Evolutionary conservation across 2,888 invertebrate genomes (phyloP).

Genomic region (Zhuqinia jingwanae): DNA sequence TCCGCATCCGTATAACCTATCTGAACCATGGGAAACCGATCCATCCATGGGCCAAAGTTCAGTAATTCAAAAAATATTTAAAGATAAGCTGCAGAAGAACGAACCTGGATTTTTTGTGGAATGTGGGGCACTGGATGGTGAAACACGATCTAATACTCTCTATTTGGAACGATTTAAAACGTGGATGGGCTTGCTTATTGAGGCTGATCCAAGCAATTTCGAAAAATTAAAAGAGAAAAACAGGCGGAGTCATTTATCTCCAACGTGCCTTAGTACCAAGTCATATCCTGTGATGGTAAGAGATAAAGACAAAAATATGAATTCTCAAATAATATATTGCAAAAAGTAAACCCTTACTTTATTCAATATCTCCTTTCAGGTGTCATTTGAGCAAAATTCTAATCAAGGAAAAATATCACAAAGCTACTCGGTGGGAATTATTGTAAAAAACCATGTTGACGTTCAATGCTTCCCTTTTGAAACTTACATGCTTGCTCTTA

Average conservation of each 20-base stretch:
- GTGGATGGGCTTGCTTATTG: conserved; percentile 83
- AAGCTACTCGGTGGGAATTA: conserved; percentile 77
- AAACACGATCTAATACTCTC: conserved; percentile 83
- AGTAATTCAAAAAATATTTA: conserved; percentile 81
- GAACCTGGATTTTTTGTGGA: conserved; percentile 83
- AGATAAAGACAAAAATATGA: too few relatives aligned
- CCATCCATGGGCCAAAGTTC: conserved; percentile 81
- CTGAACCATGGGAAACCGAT: conserved; percentile 77
- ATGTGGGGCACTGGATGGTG: conserved; percentile 84
- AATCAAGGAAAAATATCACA: conserved; percentile 81
- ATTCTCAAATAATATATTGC: too few relatives aligned
- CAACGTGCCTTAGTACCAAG: conserved; percentile 82
- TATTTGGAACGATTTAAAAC: conserved; percentile 81
- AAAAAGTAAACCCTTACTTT: too few relatives aligned
- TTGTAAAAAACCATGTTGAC: conserved; percentile 80
- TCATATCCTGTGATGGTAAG: conserved; percentile 81
- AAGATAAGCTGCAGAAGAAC: conserved; percentile 46
- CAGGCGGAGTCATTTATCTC: conserved; percentile 82
- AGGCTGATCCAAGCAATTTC: conserved; percentile 83
- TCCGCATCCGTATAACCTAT: conserved; percentile 66
- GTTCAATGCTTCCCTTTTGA: conserved; percentile 83
- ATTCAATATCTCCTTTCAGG: conserved; percentile 80
- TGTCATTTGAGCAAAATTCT: conserved; percentile 81
- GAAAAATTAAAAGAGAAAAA: conserved; percentile 81
- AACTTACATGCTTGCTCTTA: conserved; percentile 82